These are phyloP conservation scores for Himalopsyche anomala DNA, from an alignment of 2,888 invertebrate species.

Conservation along the genomic window DNA sequence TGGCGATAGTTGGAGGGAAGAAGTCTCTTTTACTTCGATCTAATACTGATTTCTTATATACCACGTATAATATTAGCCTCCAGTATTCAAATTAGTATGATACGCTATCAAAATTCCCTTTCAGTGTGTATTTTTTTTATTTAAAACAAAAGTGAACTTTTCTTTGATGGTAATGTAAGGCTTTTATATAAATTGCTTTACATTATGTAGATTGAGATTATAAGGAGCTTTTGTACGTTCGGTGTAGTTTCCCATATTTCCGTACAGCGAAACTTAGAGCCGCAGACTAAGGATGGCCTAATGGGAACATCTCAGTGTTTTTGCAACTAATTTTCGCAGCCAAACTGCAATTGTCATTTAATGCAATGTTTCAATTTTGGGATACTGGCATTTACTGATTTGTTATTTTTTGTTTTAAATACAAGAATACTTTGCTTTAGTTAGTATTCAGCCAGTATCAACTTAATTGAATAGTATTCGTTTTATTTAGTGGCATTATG, in stretches of 20 bases:
- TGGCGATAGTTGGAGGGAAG: not conserved
- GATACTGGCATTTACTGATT: too few species aligned
- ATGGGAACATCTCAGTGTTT: not conserved
- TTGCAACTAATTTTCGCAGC: not conserved
- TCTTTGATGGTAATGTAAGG: not conserved
- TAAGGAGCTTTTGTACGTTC: not conserved
- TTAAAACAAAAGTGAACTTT: constrained; percentile 17
- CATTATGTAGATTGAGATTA: constrained; percentile 2
- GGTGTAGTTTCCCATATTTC: not conserved
- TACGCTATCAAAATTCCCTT: constrained; percentile 6
- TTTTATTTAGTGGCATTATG: too few species aligned
- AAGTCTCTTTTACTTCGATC: not conserved
- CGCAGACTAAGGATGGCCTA: not conserved
- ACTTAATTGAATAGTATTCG: too few species aligned
- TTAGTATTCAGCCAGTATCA: too few species aligned
- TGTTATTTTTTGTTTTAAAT: too few species aligned
- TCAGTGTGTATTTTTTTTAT: not conserved
- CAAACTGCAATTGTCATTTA: not conserved
- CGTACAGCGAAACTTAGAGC: not conserved
- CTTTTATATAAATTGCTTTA: not conserved
- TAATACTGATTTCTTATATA: not conserved
- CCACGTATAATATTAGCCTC: not conserved
- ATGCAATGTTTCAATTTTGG: not conserved
- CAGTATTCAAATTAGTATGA: not conserved
- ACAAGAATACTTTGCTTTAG: too few species aligned